phyloP scores from a whole-genome alignment of 2,113 vertebrate genomes.

The Notarius quadriscutis region DNA sequence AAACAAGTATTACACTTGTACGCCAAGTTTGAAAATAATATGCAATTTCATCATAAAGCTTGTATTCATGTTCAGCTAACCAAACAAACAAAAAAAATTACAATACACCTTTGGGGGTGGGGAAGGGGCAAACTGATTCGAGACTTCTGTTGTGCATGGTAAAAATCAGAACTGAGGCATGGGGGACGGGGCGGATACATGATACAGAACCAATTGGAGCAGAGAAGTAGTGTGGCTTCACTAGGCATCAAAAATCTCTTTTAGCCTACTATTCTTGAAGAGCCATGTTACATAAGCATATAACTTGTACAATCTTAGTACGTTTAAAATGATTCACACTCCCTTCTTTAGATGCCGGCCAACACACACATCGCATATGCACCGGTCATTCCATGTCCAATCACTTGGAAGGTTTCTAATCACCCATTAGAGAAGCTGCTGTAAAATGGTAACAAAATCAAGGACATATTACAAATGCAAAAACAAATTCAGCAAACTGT shows the following conservation, averaged over 20 bases:
- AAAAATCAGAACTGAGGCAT: constrained; percentile 55
- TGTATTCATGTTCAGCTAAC: constrained; percentile 43
- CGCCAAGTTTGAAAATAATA: constrained; percentile 77
- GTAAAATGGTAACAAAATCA: not conserved
- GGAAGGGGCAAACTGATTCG: constrained; percentile 82
- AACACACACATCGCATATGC: constrained; percentile 28
- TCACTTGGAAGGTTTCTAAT: constrained; percentile 3
- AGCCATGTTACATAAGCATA: constrained; percentile 52
- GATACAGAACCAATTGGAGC: constrained; percentile 46
- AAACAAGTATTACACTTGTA: constrained; percentile 82
- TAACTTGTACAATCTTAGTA: constrained; percentile 26
- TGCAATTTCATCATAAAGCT: constrained; percentile 67
- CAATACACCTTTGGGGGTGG: constrained; percentile 72
- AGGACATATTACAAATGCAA: not conserved
- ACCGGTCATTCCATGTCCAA: constrained; percentile 11
- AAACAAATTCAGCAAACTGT: not conserved
- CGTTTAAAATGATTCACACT: constrained; percentile 31
- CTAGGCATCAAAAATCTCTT: constrained; percentile 72
- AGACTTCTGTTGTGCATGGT: constrained; percentile 76
- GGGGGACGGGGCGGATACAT: constrained; percentile 1
- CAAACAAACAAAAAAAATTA: constrained; percentile 69
- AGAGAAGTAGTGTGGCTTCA: constrained; percentile 74
- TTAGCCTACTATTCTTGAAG: constrained; percentile 75
- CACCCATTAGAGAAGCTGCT: constrained; percentile 7
- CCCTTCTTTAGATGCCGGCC: not conserved